Conservation (phyloP, 2,888 invertebrate genomes). For the Caenorhabditis virilis region DNA sequence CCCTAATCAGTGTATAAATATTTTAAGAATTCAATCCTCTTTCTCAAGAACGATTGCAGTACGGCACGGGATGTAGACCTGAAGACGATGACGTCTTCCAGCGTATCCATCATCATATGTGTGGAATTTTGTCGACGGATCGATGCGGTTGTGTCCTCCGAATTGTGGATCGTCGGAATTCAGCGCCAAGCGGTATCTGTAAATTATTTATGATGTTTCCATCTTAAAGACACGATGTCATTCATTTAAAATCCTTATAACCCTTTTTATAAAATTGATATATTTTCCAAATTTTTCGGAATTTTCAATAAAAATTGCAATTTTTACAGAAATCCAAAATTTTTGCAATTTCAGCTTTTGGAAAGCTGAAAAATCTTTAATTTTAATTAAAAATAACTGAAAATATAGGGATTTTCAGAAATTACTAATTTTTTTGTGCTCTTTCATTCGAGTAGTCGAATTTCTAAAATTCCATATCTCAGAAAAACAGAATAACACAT, state of each 20-base stretch:
- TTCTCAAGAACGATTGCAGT: slow-evolving; percentile 46
- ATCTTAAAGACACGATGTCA: too few species aligned
- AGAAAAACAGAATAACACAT: neutral
- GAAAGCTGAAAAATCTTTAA: neutral
- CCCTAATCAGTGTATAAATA: too few species aligned
- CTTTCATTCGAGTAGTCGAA: too few species aligned
- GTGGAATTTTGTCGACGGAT: slow-evolving; percentile 72
- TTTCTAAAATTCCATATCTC: neutral
- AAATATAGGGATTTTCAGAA: neutral
- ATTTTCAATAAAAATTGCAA: too few species aligned
- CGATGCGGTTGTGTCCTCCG: slow-evolving; percentile 81
- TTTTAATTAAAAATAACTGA: neutral
- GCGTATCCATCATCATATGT: slow-evolving; percentile 78
- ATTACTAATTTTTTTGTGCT: neutral
- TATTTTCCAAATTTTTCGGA: too few species aligned
- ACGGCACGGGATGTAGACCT: slow-evolving; percentile 67
- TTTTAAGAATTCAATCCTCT: slow-evolving; percentile 12
- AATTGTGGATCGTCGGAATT: slow-evolving; percentile 80
- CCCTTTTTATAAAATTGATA: too few species aligned
- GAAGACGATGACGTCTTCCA: slow-evolving; percentile 71
- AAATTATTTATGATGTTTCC: too few species aligned
- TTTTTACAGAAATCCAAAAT: too few species aligned
- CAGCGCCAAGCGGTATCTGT: slow-evolving; percentile 79
- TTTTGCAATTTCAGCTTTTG: neutral
- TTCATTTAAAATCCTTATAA: too few species aligned